Base-by-base conservation (phyloP, 2,113 vertebrate species). In the Orycteropus afer region DNA sequence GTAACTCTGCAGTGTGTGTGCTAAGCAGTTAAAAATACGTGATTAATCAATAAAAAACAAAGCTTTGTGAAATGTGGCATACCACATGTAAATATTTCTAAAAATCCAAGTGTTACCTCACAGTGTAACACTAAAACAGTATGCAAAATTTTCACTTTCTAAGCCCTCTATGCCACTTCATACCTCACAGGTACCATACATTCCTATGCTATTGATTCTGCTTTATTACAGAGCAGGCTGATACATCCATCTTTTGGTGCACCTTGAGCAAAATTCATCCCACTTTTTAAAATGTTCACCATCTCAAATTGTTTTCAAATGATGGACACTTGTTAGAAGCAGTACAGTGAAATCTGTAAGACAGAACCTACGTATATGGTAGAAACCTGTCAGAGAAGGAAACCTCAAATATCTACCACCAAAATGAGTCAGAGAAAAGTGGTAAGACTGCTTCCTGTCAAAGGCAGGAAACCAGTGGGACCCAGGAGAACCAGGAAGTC, bases 11-110 rank as follows among this genome's bases (percentile, higher is more conserved):
- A 51, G 18, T 29, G 4, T 27, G 20, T 37, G 23, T 6, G 53
- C 32, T 51, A 49, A 65, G 53, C 20, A 53, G 3, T 34, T 40
- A 42, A 59, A 87, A 37, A 47, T 13, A 61, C 29, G 80, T 96
- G 81, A 86, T 78, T 91, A 89, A 78, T 84, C 32, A 95, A 59
- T 47, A 92, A 23, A 90, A 86, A 61, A 79, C 23, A 91, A 94
- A 95, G 22, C 82, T 17, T 59, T 22, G 7, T 37, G 9, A 78
- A 18, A 12, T 23, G 51, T 2, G 7, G 12, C 61, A 55, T 32
- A 25, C 29, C n/a, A 47, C 34, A 55, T 34, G 45, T 53, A 40
- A 37, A 47, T 45, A 42, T 29, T 78, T 65, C 63, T 22, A 73
- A 67, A 81, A 82, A 40, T 23, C 7, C 37, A 76, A 51, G 55